Percentiles rank a stretch among this genome's conserved stretches.
Evolutionary conservation across 1,140 invertebrate species (phyloP).

Genomic region (Anastrepha obliqua): DNA sequence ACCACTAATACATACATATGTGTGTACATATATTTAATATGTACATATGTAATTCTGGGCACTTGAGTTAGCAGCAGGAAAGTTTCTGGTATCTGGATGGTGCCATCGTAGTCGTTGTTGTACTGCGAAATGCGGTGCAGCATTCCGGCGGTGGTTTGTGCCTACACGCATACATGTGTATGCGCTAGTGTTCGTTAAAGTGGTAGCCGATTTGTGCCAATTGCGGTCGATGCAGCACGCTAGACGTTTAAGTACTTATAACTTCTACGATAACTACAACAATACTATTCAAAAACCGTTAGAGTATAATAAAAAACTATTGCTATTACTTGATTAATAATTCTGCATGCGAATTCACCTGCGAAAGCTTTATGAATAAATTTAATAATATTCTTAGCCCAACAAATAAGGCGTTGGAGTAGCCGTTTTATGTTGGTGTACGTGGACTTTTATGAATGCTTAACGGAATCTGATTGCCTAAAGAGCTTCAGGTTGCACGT

Average conservation of each 20-base stretch:
- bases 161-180: neutral
- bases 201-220: neutral
- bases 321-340: neutral
- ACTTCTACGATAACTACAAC: neutral
- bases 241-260: neutral
- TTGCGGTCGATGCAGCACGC: neutral
- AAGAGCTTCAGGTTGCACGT: neutral
- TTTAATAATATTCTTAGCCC: neutral
- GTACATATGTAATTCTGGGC: neutral
- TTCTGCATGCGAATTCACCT: neutral
- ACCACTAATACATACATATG: too few species aligned
- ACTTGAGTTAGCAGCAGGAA: neutral
- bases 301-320: neutral
- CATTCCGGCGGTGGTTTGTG: neutral
- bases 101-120: neutral
- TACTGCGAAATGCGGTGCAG: neutral
- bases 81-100: neutral
- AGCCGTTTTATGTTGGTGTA: neutral
- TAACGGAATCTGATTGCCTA: neutral
- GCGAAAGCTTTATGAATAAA: neutral
- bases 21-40: too few species aligned
- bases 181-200: neutral
- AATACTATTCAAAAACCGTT: neutral
- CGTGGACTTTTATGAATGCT: neutral
- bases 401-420: slow-evolving; percentile 1